Evolutionary conservation across 2,888 invertebrate genomes (phyloP).

Genomic region (Volucella bombylans): DNA sequence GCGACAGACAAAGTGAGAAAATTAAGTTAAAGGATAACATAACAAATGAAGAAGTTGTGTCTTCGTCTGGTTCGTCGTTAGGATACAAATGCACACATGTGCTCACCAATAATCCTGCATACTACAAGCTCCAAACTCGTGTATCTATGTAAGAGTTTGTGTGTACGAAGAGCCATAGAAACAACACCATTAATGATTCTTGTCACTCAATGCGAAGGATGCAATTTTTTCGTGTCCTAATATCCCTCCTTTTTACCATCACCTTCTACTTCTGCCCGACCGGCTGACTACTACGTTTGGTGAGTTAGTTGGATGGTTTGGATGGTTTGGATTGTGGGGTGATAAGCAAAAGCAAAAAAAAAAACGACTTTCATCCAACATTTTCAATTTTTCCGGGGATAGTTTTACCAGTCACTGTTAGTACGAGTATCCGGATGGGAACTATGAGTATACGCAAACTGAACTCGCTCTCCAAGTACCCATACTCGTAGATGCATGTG

Average conservation of each 20-base stretch:
- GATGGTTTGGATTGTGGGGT: neutral
- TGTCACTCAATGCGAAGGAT: conserved; percentile 72
- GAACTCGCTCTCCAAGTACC: neutral
- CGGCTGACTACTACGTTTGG: neutral
- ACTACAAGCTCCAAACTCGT: too few relatives aligned
- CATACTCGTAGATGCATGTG: neutral
- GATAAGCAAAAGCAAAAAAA: conserved; percentile 8
- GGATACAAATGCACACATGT: conserved; percentile 61
- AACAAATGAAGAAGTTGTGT: conserved; percentile 66
- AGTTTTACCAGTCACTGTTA: conserved; percentile 54
- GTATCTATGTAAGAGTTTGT: neutral
- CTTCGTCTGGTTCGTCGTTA: conserved; percentile 11
- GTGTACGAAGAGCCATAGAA: conserved; percentile 32
- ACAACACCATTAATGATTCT: conserved; percentile 68
- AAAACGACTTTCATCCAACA: neutral
- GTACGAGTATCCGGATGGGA: conserved; percentile 9
- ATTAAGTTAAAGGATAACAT: conserved; percentile 68
- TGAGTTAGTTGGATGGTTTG: too few relatives aligned
- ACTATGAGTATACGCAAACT: too few relatives aligned
- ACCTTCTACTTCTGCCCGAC: neutral
- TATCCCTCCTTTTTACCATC: neutral
- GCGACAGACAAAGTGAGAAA: conserved; percentile 62
- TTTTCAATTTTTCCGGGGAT: conserved; percentile 46
- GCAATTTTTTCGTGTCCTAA: conserved; percentile 56
- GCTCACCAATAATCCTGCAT: conserved; percentile 9